Evolutionary conservation across 2,888 invertebrate genomes (phyloP).

Genomic region (Heteromyza rotundicornis): DNA sequence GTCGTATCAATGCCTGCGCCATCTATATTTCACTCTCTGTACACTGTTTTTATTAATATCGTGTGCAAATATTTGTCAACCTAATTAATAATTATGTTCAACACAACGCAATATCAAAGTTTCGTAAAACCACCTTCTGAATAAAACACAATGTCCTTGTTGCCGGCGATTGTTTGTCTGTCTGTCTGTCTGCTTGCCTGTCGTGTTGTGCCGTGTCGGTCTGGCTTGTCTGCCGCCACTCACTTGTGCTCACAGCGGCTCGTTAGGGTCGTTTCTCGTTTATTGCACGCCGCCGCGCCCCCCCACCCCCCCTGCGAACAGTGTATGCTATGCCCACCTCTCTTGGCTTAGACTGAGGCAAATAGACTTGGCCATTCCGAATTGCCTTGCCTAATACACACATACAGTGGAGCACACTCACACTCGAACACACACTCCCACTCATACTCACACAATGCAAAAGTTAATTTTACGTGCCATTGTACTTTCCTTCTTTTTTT

Average conservation of each 20-base stretch:
- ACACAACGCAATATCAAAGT: slow-evolving; percentile 41
- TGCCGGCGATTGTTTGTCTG: slow-evolving; percentile 8
- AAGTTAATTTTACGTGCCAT: slow-evolving; percentile 26
- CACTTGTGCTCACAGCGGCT: background rate
- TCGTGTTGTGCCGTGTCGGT: too few relatives aligned
- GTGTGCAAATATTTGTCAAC: slow-evolving; percentile 54
- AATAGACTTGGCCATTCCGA: slow-evolving; percentile 6
- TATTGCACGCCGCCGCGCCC: too few relatives aligned
- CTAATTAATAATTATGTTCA: slow-evolving; percentile 55
- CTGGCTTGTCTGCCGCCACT: background rate
- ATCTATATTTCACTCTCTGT: background rate
- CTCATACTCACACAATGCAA: background rate
- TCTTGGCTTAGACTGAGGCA: slow-evolving; percentile 5
- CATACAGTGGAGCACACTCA: too few relatives aligned
- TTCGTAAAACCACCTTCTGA: slow-evolving; percentile 16
- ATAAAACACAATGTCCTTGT: background rate
- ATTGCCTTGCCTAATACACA: too few relatives aligned
- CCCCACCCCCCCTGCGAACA: too few relatives aligned
- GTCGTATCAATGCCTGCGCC: background rate
- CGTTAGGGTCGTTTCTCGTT: background rate
- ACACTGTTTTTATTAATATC: slow-evolving; percentile 34
- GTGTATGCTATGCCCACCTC: too few relatives aligned
- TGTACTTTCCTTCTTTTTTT: slow-evolving; percentile 7
- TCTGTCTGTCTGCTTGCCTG: slow-evolving; percentile 8
- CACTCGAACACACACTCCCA: background rate